Base-by-base conservation (phyloP, 1,140 invertebrate species). In the Sarcophaga peregrina region DNA sequence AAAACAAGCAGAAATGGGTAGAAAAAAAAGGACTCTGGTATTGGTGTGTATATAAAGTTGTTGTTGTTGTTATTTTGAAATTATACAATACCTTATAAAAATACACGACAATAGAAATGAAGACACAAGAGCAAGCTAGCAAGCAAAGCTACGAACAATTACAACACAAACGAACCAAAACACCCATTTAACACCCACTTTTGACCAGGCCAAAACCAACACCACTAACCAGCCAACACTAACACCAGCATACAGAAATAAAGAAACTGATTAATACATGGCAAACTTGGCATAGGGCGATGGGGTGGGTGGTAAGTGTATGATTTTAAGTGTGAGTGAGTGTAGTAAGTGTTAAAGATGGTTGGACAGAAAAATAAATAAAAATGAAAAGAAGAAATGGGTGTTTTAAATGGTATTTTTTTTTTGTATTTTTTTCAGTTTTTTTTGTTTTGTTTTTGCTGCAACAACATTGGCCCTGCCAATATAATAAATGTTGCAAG, bases 61-160 rank as follows among this genome's bases (percentile, higher is more conserved):
- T 37, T 37, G 25, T 37, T 37, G 25, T 37, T 37, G 25, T 37
- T 37, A 7, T 68, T 20, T 25, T 10, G 20, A 68, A 68, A 68
- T 20, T 68, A 8, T 68, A 68, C 62, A 68, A 68, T 68, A 68
- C 62, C 62, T 68, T 68, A 68, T 20, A 68, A 68, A 68, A 68
- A 68, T 68, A n/a, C 3, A 68, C 62, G 62, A 68, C 62, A 68
- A 68, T 68, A 20, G 17, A 68, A 68, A 20, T 68, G 62, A 68
- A 68, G 62, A 68, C 62, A 68, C 15, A 37, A 37, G 25, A 37
- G 25, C 25, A 37, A n/a, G n/a, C n/a, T n/a, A n/a, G n/a, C n/a
- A n/a, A 37, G 25, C 25, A 37, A 37, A 37, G 25, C 25, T 37
- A 37, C n/a, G 10, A 68, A 68, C 62, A 68, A 68, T 25, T 20